Evolutionary conservation across 2,113 vertebrate genomes (phyloP).

Genomic region (Columba janthina): DNA sequence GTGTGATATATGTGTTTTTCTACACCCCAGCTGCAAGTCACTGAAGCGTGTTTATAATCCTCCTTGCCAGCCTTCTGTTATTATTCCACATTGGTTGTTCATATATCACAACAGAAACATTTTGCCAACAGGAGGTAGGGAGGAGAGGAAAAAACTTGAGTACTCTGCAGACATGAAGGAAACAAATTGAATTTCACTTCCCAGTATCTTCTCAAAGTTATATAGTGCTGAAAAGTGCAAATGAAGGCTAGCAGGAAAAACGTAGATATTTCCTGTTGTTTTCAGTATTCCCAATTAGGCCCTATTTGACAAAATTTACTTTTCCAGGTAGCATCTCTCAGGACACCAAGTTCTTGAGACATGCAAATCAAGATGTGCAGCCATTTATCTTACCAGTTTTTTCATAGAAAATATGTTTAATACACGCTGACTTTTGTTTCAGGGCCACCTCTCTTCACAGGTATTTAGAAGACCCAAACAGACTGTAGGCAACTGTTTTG

Average conservation of each 20-base stretch:
- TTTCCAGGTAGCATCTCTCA: not conserved
- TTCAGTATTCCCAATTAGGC: not conserved
- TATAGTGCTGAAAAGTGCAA: not conserved
- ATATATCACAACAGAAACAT: not conserved
- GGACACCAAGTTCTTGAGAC: not conserved
- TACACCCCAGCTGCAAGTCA: conserved; percentile 18
- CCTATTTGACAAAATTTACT: not conserved
- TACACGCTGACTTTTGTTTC: rapidly evolving
- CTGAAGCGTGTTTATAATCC: not conserved
- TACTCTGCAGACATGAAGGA: not conserved
- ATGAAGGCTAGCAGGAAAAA: not conserved
- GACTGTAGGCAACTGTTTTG: not conserved
- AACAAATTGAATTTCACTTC: not conserved
- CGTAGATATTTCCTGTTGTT: not conserved
- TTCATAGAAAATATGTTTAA: not conserved
- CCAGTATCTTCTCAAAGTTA: not conserved
- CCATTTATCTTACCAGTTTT: not conserved
- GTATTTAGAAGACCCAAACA: not conserved
- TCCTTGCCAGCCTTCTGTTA: not conserved
- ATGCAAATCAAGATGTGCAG: not conserved
- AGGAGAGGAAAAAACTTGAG: not conserved
- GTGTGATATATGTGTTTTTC: not conserved
- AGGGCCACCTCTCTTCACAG: not conserved
- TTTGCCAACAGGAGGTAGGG: not conserved
- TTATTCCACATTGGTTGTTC: not conserved